Evolutionary conservation across 2,113 vertebrate species (phyloP).

Genomic region (Urocolius indicus): DNA sequence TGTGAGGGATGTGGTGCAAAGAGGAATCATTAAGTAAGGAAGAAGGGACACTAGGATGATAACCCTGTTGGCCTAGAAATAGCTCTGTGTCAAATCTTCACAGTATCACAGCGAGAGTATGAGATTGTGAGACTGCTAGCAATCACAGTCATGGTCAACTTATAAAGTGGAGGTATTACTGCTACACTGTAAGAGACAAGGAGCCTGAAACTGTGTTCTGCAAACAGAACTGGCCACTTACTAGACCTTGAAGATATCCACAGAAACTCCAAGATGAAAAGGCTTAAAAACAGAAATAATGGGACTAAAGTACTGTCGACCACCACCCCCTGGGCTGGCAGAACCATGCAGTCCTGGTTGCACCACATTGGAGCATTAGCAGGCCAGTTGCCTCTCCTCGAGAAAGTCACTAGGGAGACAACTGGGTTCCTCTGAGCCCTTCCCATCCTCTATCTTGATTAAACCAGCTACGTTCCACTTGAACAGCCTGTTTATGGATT

Average conservation of each 20-base stretch:
- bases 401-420: background rate
- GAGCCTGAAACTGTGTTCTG: background rate
- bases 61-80: background rate
- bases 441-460: background rate
- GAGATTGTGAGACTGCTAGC: background rate
- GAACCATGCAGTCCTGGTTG: background rate
- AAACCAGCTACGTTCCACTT: background rate
- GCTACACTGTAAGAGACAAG: background rate
- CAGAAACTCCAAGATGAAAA: background rate
- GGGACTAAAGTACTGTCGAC: background rate
- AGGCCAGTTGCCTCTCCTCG: background rate
- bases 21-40: conserved; percentile 28
- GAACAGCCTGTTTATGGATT: background rate
- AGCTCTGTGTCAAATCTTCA: background rate
- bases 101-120: background rate
- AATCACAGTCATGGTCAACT: background rate
- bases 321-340: background rate
- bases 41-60: background rate
- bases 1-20: background rate
- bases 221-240: background rate
- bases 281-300: background rate
- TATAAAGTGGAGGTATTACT: background rate
- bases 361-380: accelerated
- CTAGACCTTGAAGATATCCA: background rate
- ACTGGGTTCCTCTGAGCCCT: background rate